Conservation (phyloP, 2,113 vertebrate genomes). For the Megaleporinus macrocephalus region DNA sequence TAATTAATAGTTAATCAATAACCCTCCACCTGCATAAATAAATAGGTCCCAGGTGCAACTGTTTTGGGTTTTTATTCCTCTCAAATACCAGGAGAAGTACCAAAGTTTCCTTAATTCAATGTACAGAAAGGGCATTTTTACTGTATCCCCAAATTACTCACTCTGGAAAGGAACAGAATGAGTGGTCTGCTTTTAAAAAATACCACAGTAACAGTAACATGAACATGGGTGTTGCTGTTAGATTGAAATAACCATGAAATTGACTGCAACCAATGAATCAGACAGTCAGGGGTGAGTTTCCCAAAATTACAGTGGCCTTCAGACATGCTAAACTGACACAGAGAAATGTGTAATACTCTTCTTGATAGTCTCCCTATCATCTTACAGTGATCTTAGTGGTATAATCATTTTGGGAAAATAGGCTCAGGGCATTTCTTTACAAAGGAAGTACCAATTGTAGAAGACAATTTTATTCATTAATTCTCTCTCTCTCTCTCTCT, state of each 20-base stretch:
- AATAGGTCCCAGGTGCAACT: background rate
- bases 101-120: background rate
- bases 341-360: background rate
- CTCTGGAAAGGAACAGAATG: background rate
- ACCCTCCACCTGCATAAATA: background rate
- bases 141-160: no score
- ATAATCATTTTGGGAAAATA: slow-evolving; percentile 1
- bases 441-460: slow-evolving; percentile 9
- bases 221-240: background rate
- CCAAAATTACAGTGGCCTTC: background rate
- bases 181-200: background rate
- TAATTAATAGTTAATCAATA: slow-evolving; percentile 6
- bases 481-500: slow-evolving; percentile 21
- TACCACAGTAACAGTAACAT: background rate
- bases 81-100: no score
- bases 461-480: slow-evolving; percentile 23
- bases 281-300: background rate
- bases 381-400: slow-evolving; percentile 3
- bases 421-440: slow-evolving; percentile 2
- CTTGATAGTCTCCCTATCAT: background rate
- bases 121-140: background rate
- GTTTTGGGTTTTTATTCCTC: background rate
- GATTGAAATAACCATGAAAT: background rate
- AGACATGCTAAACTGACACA: background rate
- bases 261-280: background rate